Base-by-base conservation (phyloP, 2,113 vertebrate species). In the Choloepus hoffmanni region DNA sequence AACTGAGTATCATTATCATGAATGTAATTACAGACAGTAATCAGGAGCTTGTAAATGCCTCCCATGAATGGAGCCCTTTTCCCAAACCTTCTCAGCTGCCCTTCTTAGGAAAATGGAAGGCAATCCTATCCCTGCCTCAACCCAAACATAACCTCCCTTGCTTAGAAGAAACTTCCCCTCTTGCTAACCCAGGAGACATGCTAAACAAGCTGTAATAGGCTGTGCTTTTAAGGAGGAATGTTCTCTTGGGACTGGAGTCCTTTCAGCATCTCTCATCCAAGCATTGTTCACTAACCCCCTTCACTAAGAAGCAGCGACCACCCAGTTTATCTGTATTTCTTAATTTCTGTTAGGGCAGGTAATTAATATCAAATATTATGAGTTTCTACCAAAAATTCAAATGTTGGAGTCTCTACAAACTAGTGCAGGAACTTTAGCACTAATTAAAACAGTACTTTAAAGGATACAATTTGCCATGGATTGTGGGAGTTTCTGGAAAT, bases 1-100 rank as follows among this genome's bases (percentile, higher is more conserved):
- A 85, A 85, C 55, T 53, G 85, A 97, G 91, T 96, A 62, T 95
- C 94, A 91, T 94, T 94, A 94, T 96, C 86, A 53, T 63, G 74
- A 97, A 67, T 95, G 84, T 89, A 90, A 97, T 93, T 96, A 93
- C 65, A 98, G 76, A 95, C 76, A 73, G 79, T 88, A 90, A 94
- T 96, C 95, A 87, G 45, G 28, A 95, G 92, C 90, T 92, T 21
- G 7, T 92, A 96, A 96, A 93, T 72, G 79, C 83, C 86, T 96
- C 65, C 78, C 21, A 0, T 82, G 72, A 95, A 90, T 73, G 84
- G 55, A 90, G 33, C n/a, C 14, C 95, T 93, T 96, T 94, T 65
- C 96, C 65, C 90, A 95, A 94, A 92, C n/a, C 89, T 81, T 68
- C 89, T 73, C 5, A 21, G 87, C 73, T 85, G 67, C 60, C 89